These are phyloP conservation scores for Rugalucina vietnamica DNA, from an alignment of 2,888 invertebrate species.

Conservation along the genomic window DNA sequence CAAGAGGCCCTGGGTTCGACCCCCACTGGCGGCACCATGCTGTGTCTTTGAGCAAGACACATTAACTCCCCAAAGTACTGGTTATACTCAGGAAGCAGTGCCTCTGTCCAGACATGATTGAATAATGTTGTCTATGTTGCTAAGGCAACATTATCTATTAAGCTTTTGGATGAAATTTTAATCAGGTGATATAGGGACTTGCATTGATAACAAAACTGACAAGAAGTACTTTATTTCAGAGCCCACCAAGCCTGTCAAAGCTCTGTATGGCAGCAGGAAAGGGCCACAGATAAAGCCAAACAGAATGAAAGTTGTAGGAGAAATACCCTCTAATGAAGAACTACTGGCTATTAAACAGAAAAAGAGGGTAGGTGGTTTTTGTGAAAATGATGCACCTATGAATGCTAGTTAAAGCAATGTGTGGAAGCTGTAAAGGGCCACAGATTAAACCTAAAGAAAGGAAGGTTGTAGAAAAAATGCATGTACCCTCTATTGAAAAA, in stretches of 20 bases:
- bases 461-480: conserved; percentile 87
- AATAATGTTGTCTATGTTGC: no score
- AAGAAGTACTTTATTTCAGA: conserved; percentile 6
- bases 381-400: no score
- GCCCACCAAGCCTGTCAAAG: conserved; percentile 9
- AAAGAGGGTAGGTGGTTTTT: conserved; percentile 92
- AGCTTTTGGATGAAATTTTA: no score
- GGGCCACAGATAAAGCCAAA: conserved; percentile 83
- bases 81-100: no score
- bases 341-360: conserved; percentile 93
- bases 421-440: conserved; percentile 67
- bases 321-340: conserved; percentile 92
- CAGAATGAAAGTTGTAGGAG: conserved; percentile 87
- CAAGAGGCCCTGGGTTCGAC: no score
- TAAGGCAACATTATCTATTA: neutral
- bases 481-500: conserved; percentile 92
- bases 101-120: no score
- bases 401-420: neutral
- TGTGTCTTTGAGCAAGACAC: no score
- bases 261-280: conserved; percentile 39
- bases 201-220: no score
- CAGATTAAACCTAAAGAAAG: conserved; percentile 86
- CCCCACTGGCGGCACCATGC: no score
- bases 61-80: no score
- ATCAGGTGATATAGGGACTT: no score